Evolutionary conservation across 2,888 invertebrate species (phyloP).

Genomic region (Ariolimax columbianus): DNA sequence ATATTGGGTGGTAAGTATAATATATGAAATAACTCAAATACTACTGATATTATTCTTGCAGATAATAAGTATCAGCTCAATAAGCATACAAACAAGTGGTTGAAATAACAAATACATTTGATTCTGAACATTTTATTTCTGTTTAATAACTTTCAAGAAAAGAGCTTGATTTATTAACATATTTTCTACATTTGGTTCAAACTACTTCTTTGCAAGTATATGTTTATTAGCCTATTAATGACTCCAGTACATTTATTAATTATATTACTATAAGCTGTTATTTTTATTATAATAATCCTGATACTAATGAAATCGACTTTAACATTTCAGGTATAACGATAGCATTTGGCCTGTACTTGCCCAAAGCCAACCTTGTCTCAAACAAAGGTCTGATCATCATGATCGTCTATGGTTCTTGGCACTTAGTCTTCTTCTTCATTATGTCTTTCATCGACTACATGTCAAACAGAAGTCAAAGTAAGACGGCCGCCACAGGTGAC

Average conservation of each 20-base stretch:
- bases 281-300: no score
- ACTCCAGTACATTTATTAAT: no score
- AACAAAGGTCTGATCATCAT: slow-evolving; percentile 38
- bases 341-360: slow-evolving; percentile 39
- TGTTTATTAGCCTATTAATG: no score
- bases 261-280: no score
- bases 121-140: no score
- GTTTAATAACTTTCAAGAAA: no score
- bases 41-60: not conserved
- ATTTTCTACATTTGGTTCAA: no score
- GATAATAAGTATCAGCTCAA: no score
- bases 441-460: slow-evolving; percentile 37
- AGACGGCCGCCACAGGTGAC: slow-evolving; percentile 11
- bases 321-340: slow-evolving; percentile 34
- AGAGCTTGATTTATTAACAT: no score
- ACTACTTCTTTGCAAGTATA: no score
- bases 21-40: not conserved
- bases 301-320: not conserved
- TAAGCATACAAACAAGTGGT: no score
- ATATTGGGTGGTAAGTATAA: slow-evolving; percentile 40
- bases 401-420: slow-evolving; percentile 44
- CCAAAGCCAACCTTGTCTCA: slow-evolving; percentile 37
- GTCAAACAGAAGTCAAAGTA: slow-evolving; percentile 4
- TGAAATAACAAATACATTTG: no score
- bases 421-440: slow-evolving; percentile 34